Evolutionary conservation across 2,888 invertebrate genomes (phyloP).

Genomic region (Caenorhabditis sp.): DNA sequence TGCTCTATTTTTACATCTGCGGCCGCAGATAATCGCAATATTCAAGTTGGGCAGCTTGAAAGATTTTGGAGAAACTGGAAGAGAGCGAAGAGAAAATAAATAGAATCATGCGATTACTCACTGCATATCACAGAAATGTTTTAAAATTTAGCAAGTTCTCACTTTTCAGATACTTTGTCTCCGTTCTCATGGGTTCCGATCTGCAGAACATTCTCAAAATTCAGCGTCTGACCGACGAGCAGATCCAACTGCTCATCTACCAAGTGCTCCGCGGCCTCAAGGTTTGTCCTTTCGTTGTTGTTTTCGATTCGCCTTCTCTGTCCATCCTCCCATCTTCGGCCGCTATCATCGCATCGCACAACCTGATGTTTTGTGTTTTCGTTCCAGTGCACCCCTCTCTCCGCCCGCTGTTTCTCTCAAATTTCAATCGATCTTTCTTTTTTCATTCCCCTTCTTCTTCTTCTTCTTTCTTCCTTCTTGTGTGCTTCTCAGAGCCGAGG

Average conservation of each 20-base stretch:
- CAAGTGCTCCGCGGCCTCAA: slow-evolving; percentile 97
- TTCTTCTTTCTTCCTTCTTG: neutral
- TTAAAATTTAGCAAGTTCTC: no score
- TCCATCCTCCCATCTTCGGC: neutral
- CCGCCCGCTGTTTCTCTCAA: slow-evolving; percentile 28
- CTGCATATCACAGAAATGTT: neutral
- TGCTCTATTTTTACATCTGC: no score
- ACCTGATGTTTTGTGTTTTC: slow-evolving; percentile 13
- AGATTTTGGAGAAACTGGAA: no score
- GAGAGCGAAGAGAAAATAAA: no score
- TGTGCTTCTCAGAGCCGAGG: neutral
- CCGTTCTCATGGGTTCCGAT: slow-evolving; percentile 98
- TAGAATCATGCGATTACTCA: no score
- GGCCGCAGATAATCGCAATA: no score
- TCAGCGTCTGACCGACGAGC: slow-evolving; percentile 96
- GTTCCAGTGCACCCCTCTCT: slow-evolving; percentile 5
- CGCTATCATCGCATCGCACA: neutral
- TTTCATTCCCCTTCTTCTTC: slow-evolving; percentile 5
- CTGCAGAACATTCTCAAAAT: slow-evolving; percentile 98
- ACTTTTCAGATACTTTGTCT: slow-evolving; percentile 90
- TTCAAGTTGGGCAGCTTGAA: no score
- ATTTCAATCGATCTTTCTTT: slow-evolving; percentile 32
- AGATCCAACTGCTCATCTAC: slow-evolving; percentile 98
- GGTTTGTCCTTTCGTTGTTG: slow-evolving; percentile 76
- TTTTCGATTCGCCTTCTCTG: neutral